Evolutionary conservation across 2,888 invertebrate genomes (phyloP).

Genomic region (Trissolcus japonicus): DNA sequence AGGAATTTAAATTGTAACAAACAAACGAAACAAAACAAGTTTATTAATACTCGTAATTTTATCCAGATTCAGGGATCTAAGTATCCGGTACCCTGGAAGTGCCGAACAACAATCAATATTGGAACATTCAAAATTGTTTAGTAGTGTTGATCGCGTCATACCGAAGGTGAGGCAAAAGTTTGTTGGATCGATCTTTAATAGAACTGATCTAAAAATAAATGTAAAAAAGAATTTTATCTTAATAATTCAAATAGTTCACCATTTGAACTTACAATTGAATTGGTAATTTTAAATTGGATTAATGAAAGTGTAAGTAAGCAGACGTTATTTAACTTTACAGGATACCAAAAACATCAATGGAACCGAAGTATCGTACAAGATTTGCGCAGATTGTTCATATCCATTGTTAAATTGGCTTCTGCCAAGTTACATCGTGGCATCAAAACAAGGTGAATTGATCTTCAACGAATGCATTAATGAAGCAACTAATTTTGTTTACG

Average conservation of each 20-base stretch:
- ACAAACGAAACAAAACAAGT: no score
- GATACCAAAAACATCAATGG: slow-evolving; percentile 56
- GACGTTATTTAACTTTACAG: slow-evolving; percentile 24
- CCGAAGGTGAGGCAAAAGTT: slow-evolving; percentile 39
- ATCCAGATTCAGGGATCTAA: slow-evolving; percentile 50
- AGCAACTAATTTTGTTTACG: slow-evolving; percentile 56
- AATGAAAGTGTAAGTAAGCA: neutral
- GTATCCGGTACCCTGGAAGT: slow-evolving; percentile 53
- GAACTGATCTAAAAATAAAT: slow-evolving; percentile 1
- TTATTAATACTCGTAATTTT: neutral
- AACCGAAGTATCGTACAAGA: slow-evolving; percentile 60
- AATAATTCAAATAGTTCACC: neutral
- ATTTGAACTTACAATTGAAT: neutral
- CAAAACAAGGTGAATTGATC: slow-evolving; percentile 37
- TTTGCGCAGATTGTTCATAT: slow-evolving; percentile 58
- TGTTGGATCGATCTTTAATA: slow-evolving; percentile 3
- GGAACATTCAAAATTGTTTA: slow-evolving; percentile 47
- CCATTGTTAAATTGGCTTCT: slow-evolving; percentile 61
- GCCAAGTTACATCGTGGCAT: slow-evolving; percentile 50
- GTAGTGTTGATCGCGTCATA: slow-evolving; percentile 41
- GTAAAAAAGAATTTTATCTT: neutral
- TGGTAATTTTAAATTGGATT: slow-evolving; percentile 7
- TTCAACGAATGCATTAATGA: slow-evolving; percentile 59
- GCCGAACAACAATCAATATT: slow-evolving; percentile 35
- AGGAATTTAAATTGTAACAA: no score